These are phyloP conservation scores for Lasioglossum figueresi DNA, from an alignment of 2,888 invertebrate genomes.

Conservation along the genomic window DNA sequence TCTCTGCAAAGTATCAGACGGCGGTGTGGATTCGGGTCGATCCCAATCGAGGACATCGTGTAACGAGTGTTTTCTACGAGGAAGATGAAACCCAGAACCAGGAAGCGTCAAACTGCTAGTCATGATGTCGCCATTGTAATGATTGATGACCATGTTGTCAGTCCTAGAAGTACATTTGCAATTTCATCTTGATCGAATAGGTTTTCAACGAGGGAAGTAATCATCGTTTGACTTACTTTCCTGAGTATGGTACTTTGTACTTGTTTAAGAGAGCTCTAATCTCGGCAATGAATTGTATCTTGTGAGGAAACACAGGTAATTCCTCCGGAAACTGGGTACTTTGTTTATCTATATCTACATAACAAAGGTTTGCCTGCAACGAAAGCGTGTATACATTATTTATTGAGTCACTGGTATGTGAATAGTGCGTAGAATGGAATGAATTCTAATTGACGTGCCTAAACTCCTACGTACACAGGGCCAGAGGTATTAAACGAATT, in stretches of 20 bases:
- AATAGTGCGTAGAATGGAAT: background rate
- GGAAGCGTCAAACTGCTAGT: conserved; percentile 92
- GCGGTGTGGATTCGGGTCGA: conserved; percentile 84
- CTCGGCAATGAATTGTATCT: conserved; percentile 94
- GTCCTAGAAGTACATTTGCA: conserved; percentile 72
- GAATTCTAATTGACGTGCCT: background rate
- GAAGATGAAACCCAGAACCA: conserved; percentile 85
- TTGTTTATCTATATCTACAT: conserved; percentile 97
- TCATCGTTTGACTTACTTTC: conserved; percentile 78
- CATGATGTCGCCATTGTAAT: conserved; percentile 88
- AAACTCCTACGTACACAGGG: background rate
- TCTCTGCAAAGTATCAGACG: conserved; percentile 92
- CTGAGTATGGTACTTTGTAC: conserved; percentile 84
- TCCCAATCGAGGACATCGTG: conserved; percentile 91
- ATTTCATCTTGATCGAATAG: background rate
- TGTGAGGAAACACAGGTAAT: conserved; percentile 96
- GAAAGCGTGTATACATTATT: background rate
- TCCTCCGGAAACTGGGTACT: conserved; percentile 98
- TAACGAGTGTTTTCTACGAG: conserved; percentile 91
- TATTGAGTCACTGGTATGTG: background rate
- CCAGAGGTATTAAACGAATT: background rate
- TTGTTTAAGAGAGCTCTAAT: conserved; percentile 88
- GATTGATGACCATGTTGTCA: conserved; percentile 82
- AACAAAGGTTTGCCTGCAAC: conserved; percentile 94
- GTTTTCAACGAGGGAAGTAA: background rate